Base-by-base conservation (phyloP, 2,888 invertebrate species). In the Ectemnius cavifrons region DNA sequence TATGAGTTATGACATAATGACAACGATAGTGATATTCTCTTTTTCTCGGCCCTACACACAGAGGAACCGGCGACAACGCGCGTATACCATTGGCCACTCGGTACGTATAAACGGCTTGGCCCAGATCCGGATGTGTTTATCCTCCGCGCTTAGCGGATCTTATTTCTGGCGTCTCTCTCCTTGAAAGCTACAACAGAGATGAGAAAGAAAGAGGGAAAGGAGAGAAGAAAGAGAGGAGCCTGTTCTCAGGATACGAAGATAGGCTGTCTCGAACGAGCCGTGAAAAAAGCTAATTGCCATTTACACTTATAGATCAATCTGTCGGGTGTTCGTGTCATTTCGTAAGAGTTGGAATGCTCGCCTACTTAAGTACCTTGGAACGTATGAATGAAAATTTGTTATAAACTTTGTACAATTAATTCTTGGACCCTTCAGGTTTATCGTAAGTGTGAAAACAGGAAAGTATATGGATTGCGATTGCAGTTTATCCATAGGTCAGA, bases 121-220 rank as follows among this genome's bases (percentile, higher is more conserved):
- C 85, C 84, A 85, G 81, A 85, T 85, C 83, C 84, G 80, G 75
- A 80, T 78, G 70, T 71, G 80, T 74, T 66, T 71, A 77, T 81
- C 75, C 77, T 47, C 72, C 66, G 68, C 71, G 78, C 68, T 77
- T 76, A 73, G 82, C 78, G 79, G 82, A 84, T 85, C 84, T 84
- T 85, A 85, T 85, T 83, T 83, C 85, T 82, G 85, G 84, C 83
- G 82, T 82, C 82, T 81, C 75, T 77, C 81, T 81, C 77, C 77
- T 68, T 73, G 80, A 82, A 81, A 77, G 77, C 79, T 77, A 77
- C 80, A 76, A 69, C 78, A 82, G 77, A 62, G 71, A 71, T 71
- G 63, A 13, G 37, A 37, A 37, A 37, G 37, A 37, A 37, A 37
- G 37, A 11, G 37, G 37, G 37, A 37, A 11, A 37, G 37, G 11